Evolutionary conservation across 2,113 vertebrate species (phyloP).

Genomic region (Apodemus speciosus): DNA sequence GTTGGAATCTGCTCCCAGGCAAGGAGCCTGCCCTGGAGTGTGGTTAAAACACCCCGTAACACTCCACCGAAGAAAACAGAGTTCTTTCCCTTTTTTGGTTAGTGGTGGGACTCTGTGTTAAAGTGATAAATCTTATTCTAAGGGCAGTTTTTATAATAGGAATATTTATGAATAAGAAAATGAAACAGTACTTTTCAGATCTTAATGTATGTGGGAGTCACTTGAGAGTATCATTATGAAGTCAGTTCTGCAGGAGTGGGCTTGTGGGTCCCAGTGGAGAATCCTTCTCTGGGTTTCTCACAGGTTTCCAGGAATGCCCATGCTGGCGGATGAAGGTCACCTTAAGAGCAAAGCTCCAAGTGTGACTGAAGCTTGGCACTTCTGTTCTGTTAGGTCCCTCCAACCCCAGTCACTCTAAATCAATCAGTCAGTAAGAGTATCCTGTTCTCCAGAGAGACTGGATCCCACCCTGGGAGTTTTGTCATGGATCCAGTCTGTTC

Average conservation of each 20-base stretch:
- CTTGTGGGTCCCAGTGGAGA: neutral
- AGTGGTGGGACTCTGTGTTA: neutral
- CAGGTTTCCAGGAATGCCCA: neutral
- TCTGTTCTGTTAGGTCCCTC: neutral
- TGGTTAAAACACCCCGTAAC: neutral
- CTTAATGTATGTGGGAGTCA: neutral
- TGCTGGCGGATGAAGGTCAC: neutral
- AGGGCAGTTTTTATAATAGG: neutral
- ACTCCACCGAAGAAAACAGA: neutral
- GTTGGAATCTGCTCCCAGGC: neutral
- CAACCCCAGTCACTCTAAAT: neutral
- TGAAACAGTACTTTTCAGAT: neutral
- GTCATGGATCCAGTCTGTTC: neutral
- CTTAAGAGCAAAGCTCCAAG: neutral
- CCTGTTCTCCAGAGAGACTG: neutral
- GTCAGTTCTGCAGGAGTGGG: neutral
- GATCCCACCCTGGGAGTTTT: neutral
- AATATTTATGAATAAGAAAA: neutral
- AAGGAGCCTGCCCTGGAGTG: neutral
- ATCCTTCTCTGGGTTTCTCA: neutral
- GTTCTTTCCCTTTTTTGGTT: neutral
- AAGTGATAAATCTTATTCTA: neutral
- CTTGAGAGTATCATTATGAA: neutral
- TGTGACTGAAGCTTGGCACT: neutral
- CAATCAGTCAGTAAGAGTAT: neutral